Evolutionary conservation across 2,888 invertebrate species (phyloP).

Genomic region (Hydroisotoma schaefferi): DNA sequence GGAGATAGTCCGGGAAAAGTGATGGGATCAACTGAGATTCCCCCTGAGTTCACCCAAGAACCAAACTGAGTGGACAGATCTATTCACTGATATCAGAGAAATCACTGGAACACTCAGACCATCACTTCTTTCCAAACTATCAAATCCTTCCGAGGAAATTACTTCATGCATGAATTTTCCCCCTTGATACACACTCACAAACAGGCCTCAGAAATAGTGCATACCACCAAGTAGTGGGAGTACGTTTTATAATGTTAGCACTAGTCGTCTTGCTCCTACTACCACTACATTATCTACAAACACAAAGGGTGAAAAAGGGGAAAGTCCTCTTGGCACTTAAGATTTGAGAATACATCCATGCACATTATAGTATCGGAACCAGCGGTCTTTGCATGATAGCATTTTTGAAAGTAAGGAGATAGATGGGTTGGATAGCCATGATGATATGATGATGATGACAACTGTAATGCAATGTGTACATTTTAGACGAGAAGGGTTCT

Average conservation of each 20-base stretch:
- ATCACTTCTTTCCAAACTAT: slow-evolving; percentile 16
- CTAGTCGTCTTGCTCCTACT: not conserved
- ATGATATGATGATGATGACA: no score
- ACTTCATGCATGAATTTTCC: slow-evolving; percentile 13
- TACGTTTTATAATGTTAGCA: no score
- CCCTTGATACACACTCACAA: not conserved
- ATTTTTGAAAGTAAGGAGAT: no score
- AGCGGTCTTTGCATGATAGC: not conserved
- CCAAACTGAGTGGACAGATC: slow-evolving; percentile 33
- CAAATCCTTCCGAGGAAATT: slow-evolving; percentile 18
- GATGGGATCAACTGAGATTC: slow-evolving; percentile 45
- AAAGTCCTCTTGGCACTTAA: slow-evolving; percentile 6
- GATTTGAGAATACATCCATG: not conserved
- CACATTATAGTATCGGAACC: not conserved
- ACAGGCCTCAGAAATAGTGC: no score
- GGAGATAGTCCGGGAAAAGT: slow-evolving; percentile 23
- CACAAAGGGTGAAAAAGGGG: slow-evolving; percentile 6
- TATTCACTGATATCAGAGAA: slow-evolving; percentile 16
- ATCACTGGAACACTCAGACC: slow-evolving; percentile 16
- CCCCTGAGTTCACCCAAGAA: slow-evolving; percentile 6
- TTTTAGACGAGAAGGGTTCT: no score
- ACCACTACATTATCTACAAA: not conserved
- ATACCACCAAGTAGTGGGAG: not conserved
- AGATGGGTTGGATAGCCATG: no score
- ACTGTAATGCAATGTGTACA: no score